phyloP scores from a whole-genome alignment of 2,888 invertebrate species.

The Dicycla oo region DNA sequence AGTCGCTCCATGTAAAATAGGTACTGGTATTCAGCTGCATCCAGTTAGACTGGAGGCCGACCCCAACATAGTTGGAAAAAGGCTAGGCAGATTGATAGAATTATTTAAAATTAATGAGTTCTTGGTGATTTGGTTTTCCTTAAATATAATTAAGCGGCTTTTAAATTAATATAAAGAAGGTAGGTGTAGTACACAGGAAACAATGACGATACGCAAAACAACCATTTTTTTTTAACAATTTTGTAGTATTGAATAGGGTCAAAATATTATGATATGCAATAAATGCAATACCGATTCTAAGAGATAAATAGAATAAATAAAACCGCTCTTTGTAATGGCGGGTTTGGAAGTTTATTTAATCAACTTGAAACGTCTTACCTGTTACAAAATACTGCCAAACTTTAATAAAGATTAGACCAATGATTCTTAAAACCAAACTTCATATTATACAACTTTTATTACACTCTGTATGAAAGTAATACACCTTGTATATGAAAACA shows the following conservation, averaged over 20 bases:
- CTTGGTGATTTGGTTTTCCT: neutral
- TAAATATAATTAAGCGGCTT: neutral
- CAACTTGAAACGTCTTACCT: neutral
- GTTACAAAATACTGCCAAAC: neutral
- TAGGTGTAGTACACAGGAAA: neutral
- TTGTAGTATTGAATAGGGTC: neutral
- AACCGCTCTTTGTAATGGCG: neutral
- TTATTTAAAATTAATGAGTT: neutral
- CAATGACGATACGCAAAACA: neutral
- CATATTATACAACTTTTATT: constrained; percentile 39
- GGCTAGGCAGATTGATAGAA: too few species aligned
- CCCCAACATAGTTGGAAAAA: too few species aligned
- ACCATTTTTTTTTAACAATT: too few species aligned
- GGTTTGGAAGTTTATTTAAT: neutral
- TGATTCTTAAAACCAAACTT: constrained; percentile 9
- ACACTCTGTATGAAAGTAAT: constrained; percentile 30
- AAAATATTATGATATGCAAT: neutral
- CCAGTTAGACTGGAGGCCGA: too few species aligned
- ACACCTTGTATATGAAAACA: constrained; percentile 51
- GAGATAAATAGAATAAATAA: neutral
- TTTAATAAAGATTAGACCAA: constrained; percentile 8
- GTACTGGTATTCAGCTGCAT: too few species aligned
- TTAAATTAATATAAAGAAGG: neutral
- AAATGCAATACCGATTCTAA: neutral
- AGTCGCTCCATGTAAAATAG: too few species aligned